These are phyloP conservation scores for Esox masquinongy DNA, from an alignment of 2,797 vertebrate genomes.

Conservation along the genomic window DNA sequence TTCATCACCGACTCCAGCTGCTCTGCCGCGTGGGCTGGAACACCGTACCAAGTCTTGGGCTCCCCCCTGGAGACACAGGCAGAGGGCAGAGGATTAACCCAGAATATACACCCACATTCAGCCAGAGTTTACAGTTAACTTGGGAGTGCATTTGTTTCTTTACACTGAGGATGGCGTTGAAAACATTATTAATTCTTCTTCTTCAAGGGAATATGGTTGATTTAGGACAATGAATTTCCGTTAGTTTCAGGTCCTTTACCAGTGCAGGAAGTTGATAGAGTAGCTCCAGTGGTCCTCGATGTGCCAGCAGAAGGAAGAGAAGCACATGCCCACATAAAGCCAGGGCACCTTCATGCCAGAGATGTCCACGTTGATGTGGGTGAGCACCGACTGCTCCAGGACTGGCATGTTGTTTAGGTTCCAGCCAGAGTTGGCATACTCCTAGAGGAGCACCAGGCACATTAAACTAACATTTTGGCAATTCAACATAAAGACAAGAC, in stretches of 20 bases:
- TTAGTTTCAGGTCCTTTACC: conserved; percentile 58
- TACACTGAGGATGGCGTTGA: not conserved
- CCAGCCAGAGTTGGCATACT: conserved; percentile 96
- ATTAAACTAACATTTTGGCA: not conserved
- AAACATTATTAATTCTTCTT: not conserved
- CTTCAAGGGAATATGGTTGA: not conserved
- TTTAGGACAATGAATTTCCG: not conserved
- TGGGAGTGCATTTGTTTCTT: not conserved
- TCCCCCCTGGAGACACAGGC: conserved; percentile 83
- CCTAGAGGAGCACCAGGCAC: conserved; percentile 66
- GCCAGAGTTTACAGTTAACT: too few relatives aligned
- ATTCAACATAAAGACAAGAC: not conserved
- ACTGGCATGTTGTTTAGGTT: conserved; percentile 99
- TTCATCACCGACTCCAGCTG: conserved; percentile 97
- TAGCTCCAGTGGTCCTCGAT: conserved; percentile 94
- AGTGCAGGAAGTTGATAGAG: conserved; percentile 88
- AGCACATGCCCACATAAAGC: conserved; percentile 99
- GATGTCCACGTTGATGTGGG: conserved; percentile 97
- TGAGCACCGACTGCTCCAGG: conserved; percentile 93
- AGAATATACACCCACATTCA: not conserved
- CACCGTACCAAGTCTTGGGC: conserved; percentile 98
- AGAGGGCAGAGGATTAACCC: not conserved
- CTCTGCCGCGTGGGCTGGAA: conserved; percentile 94
- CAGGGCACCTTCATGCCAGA: conserved; percentile 99
- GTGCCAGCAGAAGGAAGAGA: conserved; percentile 98